Evolutionary conservation across 2,888 invertebrate species (phyloP), one percentile per base, ranked within the genome.

Genomic region (Bombylius major): DNA sequence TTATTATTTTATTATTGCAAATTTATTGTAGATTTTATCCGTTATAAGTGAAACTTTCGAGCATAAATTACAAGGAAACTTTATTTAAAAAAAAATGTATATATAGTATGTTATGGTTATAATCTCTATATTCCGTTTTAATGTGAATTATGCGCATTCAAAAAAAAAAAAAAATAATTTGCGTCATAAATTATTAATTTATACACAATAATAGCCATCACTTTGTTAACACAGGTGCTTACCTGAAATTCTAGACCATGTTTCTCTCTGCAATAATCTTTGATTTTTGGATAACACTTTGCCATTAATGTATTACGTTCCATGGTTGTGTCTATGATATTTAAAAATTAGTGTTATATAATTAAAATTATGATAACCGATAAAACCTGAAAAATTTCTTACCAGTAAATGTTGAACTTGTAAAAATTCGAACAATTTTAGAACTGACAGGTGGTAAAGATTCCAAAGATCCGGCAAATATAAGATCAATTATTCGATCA

Each of bases 171-270:
- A 23, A 23, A 23, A 2, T 23, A 23, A 23, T 23, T 23, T 23
- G 3, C 23, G 23, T 23, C 23, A 23, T 23, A 23, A 23, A 23
- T 23, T 23, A 2, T 23, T 23, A 23, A 23, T 23, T 23, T 23
- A n/a, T n/a, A n/a, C 23, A 23, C 23, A 23, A 23, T 23, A 23
- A 23, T 23, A 23, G 23, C 23, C 3, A 23, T 23, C 23, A 23
- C 3, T 23, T 23, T 23, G 1, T 23, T 23, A 23, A 23, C 23
- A 23, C 23, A 23, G 3, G 23, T 51, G 59, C 63, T 69, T 75
- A 93, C 96, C 83, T 98, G 98, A 79, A 98, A 98, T 71, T 98
- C 98, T 42, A 98, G 76, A 0, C 98, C 98, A 67, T 98, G 95
- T 67, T 94, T 95, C 72, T 98, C 96, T 55, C 97, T 76, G 69